Percentiles rank a stretch among this genome's conserved stretches.
These are phyloP conservation scores for Clanis bilineata DNA, from an alignment of 2,888 invertebrate genomes.

Conservation along the genomic window DNA sequence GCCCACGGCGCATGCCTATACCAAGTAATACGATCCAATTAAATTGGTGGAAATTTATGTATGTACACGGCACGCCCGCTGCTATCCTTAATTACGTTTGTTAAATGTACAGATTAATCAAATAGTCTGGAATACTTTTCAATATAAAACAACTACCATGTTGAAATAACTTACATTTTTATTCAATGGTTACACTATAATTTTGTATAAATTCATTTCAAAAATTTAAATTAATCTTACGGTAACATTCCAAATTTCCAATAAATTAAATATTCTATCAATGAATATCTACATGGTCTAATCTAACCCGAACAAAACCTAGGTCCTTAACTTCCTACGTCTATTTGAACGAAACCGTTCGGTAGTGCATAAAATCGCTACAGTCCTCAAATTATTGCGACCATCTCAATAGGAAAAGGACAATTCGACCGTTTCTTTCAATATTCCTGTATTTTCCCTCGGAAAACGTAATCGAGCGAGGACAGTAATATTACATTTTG, in stretches of 20 bases:
- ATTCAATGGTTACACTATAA: background rate
- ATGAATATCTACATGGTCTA: background rate
- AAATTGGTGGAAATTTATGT: conserved; percentile 67
- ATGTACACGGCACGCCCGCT: conserved; percentile 45
- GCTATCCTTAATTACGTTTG: conserved; percentile 15
- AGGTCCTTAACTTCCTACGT: conserved; percentile 8
- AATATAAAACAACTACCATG: too few relatives aligned
- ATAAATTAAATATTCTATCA: background rate
- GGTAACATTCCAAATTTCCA: too few relatives aligned
- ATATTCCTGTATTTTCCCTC: conserved; percentile 58
- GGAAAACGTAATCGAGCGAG: conserved; percentile 60
- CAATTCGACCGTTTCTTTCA: conserved; percentile 60
- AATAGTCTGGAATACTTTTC: background rate
- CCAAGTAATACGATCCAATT: conserved; percentile 70
- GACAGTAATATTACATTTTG: conserved; percentile 62
- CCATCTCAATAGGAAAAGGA: conserved; percentile 56
- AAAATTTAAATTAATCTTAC: too few relatives aligned
- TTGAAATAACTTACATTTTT: background rate
- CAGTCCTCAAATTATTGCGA: conserved; percentile 53
- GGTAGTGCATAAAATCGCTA: conserved; percentile 53
- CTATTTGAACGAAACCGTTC: conserved; percentile 38
- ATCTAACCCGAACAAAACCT: background rate
- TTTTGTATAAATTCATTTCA: background rate
- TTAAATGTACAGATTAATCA: conserved; percentile 6
- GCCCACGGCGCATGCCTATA: conserved; percentile 58